Conservation (phyloP, 2,113 vertebrate genomes). For the Paratilapia polleni region DNA sequence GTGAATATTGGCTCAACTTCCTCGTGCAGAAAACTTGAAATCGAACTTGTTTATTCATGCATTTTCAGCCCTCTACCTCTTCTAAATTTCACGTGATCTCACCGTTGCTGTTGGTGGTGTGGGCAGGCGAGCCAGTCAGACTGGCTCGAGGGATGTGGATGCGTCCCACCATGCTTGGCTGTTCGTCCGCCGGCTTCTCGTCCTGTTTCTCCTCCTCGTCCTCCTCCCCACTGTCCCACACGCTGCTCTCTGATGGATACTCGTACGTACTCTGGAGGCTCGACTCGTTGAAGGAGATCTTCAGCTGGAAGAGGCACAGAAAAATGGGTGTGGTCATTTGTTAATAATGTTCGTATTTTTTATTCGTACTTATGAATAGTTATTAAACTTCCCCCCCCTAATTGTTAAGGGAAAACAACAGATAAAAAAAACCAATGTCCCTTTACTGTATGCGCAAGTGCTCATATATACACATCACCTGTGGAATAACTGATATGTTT, state of each 20-base stretch:
- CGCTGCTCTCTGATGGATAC: conserved; percentile 91
- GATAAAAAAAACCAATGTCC: too few species aligned
- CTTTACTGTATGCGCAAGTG: background rate
- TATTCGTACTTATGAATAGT: background rate
- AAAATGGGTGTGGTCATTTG: background rate
- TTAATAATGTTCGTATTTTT: background rate
- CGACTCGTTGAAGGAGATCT: conserved; percentile 95
- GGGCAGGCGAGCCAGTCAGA: conserved; percentile 73
- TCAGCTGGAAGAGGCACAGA: conserved; percentile 81
- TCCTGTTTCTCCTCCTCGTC: conserved; percentile 66
- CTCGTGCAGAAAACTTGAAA: background rate
- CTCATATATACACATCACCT: too few species aligned
- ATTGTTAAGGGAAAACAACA: background rate
- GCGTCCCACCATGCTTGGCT: conserved; percentile 74
- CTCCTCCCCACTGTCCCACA: conserved; percentile 84
- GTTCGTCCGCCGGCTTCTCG: conserved; percentile 57
- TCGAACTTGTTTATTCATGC: background rate
- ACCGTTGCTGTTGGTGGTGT: conserved; percentile 83
- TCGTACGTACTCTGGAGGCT: conserved; percentile 93
- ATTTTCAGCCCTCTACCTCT: background rate
- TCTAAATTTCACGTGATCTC: conserved; percentile 35
- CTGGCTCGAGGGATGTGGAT: conserved; percentile 83
- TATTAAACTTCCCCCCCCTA: background rate
- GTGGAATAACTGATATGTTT: too few species aligned
- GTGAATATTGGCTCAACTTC: background rate